Evolutionary conservation across 1,140 invertebrate species (phyloP).

Genomic region (Drosophila nannoptera): DNA sequence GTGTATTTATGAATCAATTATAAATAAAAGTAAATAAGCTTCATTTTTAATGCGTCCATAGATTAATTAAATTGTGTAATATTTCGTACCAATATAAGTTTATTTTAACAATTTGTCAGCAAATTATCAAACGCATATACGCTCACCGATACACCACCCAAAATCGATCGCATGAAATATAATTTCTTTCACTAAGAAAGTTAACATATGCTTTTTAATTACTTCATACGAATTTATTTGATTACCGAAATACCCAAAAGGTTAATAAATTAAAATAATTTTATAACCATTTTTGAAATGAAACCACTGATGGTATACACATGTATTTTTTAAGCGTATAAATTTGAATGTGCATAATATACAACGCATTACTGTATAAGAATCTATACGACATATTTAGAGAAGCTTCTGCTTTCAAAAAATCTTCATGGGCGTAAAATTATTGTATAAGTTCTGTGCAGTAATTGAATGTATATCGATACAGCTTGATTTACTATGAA

Average conservation of each 20-base stretch:
- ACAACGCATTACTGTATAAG: conserved; percentile 3
- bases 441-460: conserved; percentile 15
- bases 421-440: not conserved
- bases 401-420: too few species aligned
- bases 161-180: too few species aligned
- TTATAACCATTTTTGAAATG: not conserved
- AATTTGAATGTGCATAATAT: conserved; percentile 35
- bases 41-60: conserved; percentile 60
- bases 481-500: conserved; percentile 2
- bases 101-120: conserved; percentile 14
- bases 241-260: conserved; percentile 8
- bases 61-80: conserved; percentile 58
- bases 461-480: conserved; percentile 7
- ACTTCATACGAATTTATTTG: conserved; percentile 18
- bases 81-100: conserved; percentile 3
- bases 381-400: not conserved
- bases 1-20: conserved; percentile 24
- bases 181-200: too few species aligned
- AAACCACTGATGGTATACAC: not conserved
- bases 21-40: conserved; percentile 27
- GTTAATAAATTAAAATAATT: not conserved
- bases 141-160: not conserved
- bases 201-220: not conserved
- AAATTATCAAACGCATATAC: conserved; percentile 18
- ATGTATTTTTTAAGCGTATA: conserved; percentile 40